A percentile compares a stretch with the other conserved stretches of the same genome.
These are phyloP conservation scores for Spea bombifrons DNA, from an alignment of 2,113 vertebrate species.

Conservation along the genomic window DNA sequence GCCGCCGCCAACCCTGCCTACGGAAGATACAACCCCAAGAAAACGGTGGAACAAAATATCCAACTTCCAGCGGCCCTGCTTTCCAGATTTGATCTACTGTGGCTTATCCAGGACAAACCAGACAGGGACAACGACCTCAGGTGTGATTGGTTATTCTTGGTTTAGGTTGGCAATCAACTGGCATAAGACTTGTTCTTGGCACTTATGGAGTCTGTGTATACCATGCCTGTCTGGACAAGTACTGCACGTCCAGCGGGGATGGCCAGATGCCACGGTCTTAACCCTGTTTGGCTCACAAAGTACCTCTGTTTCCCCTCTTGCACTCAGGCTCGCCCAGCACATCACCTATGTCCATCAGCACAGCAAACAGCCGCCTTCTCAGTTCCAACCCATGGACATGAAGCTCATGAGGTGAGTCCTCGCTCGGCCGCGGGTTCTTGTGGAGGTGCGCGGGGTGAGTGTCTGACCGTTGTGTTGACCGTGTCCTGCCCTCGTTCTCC, in stretches of 20 bases:
- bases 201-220: too few relatives aligned
- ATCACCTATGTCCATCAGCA: constrained; percentile 94
- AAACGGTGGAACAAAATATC: constrained; percentile 83
- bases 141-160: constrained; percentile 45
- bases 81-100: constrained; percentile 88
- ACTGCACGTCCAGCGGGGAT: too few relatives aligned
- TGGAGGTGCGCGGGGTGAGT: background rate
- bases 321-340: constrained; percentile 78
- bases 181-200: too few relatives aligned
- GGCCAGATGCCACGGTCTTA: too few relatives aligned
- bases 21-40: constrained; percentile 83
- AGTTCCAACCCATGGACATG: constrained; percentile 86
- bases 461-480: background rate
- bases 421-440: background rate
- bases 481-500: background rate
- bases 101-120: constrained; percentile 89
- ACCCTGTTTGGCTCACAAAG: too few relatives aligned
- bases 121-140: constrained; percentile 80
- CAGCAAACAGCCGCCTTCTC: constrained; percentile 78
- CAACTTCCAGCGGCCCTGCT: constrained; percentile 85
- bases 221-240: too few relatives aligned
- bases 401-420: constrained; percentile 82
- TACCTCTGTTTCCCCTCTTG: background rate
- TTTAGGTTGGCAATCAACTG: background rate
- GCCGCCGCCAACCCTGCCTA: constrained; percentile 89